Evolutionary conservation across 1,140 invertebrate genomes (phyloP), one percentile per base, ranked within the genome.

Genomic region (Aphidius ervi): DNA sequence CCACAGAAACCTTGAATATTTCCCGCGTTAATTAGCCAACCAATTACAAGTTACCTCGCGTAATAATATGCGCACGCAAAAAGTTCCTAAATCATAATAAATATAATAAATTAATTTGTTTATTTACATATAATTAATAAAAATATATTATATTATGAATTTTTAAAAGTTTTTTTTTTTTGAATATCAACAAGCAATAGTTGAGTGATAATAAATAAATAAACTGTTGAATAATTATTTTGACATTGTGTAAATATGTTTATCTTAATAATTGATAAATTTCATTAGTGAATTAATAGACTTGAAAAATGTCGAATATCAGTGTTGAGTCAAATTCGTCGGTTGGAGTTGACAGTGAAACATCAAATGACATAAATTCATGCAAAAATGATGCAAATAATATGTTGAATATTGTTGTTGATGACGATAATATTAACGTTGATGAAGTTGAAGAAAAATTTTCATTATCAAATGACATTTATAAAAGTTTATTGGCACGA

Each of bases 401-500:
- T 45, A 7, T 37, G 9, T 39, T 39, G 40, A 46, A 43, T 42
- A 16, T 20, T 45, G 43, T 55, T 31, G 63, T 42, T 41, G 49
- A 49, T 43, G 53, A 37, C 42, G 31, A 39, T 37, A 67, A 50
- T 48, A 45, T 45, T 43, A 47, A 37, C 46, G 31, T 16, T 37
- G 67, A 50, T 48, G 67, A 68, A 39, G 58, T 65, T 50, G 75
- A 80, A 39, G 73, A 74, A 48, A 79, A 80, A 65, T 87, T 90
- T 68, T 74, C 90, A 10, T 79, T 90, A 62, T 88, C 88, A 6
- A 85, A 88, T 58, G 87, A 91, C 67, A 79, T 91, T 62, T 91
- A 91, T 71, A 90, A 90, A 72, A 91, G 84, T 69, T 81, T 91
- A 50, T 75, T 91, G 63, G 88, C 88, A 23, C 90, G 83, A 70